These are phyloP conservation scores for Panorpa germanica DNA, from an alignment of 2,888 invertebrate genomes.

Conservation along the genomic window DNA sequence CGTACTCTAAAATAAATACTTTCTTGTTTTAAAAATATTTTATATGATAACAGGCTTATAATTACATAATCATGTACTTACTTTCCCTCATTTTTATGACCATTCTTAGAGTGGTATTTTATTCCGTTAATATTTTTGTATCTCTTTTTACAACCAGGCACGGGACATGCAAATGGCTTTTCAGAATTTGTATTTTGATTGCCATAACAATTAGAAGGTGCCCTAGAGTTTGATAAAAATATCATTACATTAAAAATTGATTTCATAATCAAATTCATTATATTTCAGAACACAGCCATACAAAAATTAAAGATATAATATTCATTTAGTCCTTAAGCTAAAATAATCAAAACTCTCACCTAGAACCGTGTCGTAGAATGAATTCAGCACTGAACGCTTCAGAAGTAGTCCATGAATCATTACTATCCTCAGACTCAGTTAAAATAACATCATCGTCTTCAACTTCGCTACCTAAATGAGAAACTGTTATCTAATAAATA, in stretches of 20 bases:
- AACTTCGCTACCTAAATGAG: slow-evolving; percentile 41
- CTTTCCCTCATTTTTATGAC: slow-evolving; percentile 71
- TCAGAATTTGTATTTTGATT: slow-evolving; percentile 32
- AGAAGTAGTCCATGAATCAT: slow-evolving; percentile 60
- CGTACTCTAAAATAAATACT: slow-evolving; percentile 36
- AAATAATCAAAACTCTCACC: slow-evolving; percentile 20
- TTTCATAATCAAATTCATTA: slow-evolving; percentile 1
- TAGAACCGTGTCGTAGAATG: slow-evolving; percentile 54
- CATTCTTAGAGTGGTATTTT: slow-evolving; percentile 75
- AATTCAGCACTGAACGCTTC: slow-evolving; percentile 67
- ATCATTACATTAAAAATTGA: slow-evolving; percentile 12
- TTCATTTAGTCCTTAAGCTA: slow-evolving; percentile 1
- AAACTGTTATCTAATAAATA: slow-evolving; percentile 6
- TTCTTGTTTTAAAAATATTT: slow-evolving; percentile 7
- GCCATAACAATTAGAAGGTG: slow-evolving; percentile 14
- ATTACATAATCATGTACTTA: slow-evolving; percentile 26
- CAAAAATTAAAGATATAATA: slow-evolving; percentile 1
- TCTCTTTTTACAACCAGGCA: slow-evolving; percentile 70
- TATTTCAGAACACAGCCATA: slow-evolving; percentile 1
- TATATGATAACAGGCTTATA: slow-evolving; percentile 4
- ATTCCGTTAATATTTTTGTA: slow-evolving; percentile 81
- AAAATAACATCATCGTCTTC: slow-evolving; percentile 48
- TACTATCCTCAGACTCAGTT: slow-evolving; percentile 61
- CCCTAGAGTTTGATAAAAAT: slow-evolving; percentile 14
- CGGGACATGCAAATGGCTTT: slow-evolving; percentile 70